A percentile compares a stretch with the other conserved stretches of the same genome.
Conservation (phyloP, 2,888 invertebrate species). For the Apamea epomidion region DNA sequence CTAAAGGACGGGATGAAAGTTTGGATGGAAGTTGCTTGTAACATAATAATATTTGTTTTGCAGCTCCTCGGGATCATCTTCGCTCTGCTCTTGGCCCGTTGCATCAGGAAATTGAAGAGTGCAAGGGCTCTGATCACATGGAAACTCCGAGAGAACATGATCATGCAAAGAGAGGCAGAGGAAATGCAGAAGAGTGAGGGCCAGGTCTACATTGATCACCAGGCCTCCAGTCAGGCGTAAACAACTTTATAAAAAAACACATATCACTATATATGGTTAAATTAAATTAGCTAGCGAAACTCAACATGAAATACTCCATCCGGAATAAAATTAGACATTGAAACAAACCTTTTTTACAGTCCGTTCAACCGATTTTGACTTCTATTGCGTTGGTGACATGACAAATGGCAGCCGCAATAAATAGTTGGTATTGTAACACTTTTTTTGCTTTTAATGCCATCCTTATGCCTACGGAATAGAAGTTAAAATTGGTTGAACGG, state of each 20-base stretch:
- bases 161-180: slow-evolving; percentile 78
- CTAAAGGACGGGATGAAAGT: not conserved
- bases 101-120: slow-evolving; percentile 94
- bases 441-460: too few species aligned
- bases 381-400: too few species aligned
- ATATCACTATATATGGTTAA: not conserved
- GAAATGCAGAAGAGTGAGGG: slow-evolving; percentile 68
- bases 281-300: not conserved
- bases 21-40: not conserved
- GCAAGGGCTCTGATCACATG: slow-evolving; percentile 92
- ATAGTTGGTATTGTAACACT: too few species aligned
- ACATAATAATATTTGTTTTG: slow-evolving; percentile 63
- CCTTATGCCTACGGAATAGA: too few species aligned
- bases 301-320: too few species aligned
- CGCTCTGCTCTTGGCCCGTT: slow-evolving; percentile 96
- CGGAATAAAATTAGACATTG: too few species aligned
- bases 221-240: slow-evolving; percentile 61
- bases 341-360: too few species aligned
- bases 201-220: slow-evolving; percentile 76
- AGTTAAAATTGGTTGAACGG: too few species aligned
- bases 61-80: slow-evolving; percentile 96
- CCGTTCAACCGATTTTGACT: too few species aligned
- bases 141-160: slow-evolving; percentile 91
- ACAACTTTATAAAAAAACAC: not conserved
- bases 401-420: too few species aligned